These are phyloP conservation scores for Phalacrocorax pelagicus DNA, from an alignment of 2,113 vertebrate species.

Conservation along the genomic window DNA sequence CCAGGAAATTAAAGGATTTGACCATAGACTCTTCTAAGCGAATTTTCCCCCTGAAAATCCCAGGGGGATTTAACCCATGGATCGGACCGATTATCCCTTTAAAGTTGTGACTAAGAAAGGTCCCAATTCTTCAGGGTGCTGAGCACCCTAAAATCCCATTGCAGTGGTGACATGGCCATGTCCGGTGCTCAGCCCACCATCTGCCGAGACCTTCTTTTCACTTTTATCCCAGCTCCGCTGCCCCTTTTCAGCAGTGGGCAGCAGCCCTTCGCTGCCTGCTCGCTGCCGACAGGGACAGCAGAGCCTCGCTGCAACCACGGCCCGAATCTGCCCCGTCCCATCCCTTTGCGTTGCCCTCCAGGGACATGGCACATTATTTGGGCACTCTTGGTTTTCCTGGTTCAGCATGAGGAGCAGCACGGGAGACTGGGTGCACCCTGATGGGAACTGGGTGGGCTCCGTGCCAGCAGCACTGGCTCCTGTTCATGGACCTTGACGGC, in stretches of 20 bases:
- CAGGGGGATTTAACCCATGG: slow-evolving; percentile 44
- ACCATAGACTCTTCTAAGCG: slow-evolving; percentile 23
- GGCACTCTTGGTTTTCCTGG: not conserved
- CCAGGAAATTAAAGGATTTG: slow-evolving; percentile 69
- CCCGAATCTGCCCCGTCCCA: fast-evolving
- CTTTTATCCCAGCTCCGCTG: fast-evolving
- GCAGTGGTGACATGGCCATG: fast-evolving
- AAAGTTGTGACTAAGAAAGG: slow-evolving; percentile 29
- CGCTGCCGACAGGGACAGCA: not conserved
- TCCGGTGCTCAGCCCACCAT: fast-evolving
- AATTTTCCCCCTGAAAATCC: slow-evolving; percentile 46
- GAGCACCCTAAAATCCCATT: not conserved
- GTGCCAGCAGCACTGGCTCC: not conserved
- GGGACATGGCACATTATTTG: fast-evolving
- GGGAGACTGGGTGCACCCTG: not conserved
- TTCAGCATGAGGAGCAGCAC: not conserved
- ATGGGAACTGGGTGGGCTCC: not conserved
- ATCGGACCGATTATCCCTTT: slow-evolving; percentile 29
- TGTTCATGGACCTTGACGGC: fast-evolving
- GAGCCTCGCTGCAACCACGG: fast-evolving
- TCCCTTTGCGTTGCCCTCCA: not conserved
- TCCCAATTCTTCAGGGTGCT: not conserved
- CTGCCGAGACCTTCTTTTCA: fast-evolving
- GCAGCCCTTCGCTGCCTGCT: not conserved
- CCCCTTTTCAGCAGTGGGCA: fast-evolving